A percentile compares a stretch with the other conserved stretches of the same genome.
Conservation (phyloP, 2,888 invertebrate species). For the Mechanitis messenoides region DNA sequence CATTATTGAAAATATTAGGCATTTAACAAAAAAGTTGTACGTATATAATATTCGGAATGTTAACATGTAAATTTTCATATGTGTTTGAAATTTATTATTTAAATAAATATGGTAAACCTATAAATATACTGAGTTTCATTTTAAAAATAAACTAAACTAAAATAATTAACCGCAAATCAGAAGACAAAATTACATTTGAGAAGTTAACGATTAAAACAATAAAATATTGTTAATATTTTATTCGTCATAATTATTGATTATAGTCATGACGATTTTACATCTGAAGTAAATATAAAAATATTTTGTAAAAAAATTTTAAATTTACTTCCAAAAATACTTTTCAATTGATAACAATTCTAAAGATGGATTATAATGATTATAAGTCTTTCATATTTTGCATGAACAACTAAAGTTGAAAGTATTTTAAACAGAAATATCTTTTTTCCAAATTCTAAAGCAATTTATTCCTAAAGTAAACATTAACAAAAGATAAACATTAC, state of each 20-base stretch:
- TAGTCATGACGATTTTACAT: too few relatives aligned
- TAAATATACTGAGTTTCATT: conserved; percentile 17
- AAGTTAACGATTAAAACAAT: too few relatives aligned
- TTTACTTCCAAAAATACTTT: too few relatives aligned
- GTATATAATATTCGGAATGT: conserved; percentile 25
- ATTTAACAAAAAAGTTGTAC: conserved; percentile 20
- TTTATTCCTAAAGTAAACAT: neutral
- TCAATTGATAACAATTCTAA: too few relatives aligned
- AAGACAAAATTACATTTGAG: too few relatives aligned
- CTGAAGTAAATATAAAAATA: too few relatives aligned
- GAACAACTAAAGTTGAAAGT: neutral
- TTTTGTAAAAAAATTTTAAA: too few relatives aligned
- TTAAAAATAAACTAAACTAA: neutral
- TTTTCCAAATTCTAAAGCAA: neutral
- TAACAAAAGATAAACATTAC: conserved; percentile 5
- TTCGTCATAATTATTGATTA: too few relatives aligned
- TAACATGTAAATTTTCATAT: conserved; percentile 25
- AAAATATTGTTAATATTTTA: too few relatives aligned
- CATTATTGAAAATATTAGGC: conserved; percentile 22
- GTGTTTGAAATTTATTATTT: conserved; percentile 29
- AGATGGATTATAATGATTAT: too few relatives aligned
- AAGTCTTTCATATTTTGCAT: too few relatives aligned
- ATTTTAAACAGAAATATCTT: neutral
- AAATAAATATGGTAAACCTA: conserved; percentile 29
- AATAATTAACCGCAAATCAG: too few relatives aligned